Evolutionary conservation across 2,797 vertebrate genomes (phyloP).

Genomic region (Morelia viridis): DNA sequence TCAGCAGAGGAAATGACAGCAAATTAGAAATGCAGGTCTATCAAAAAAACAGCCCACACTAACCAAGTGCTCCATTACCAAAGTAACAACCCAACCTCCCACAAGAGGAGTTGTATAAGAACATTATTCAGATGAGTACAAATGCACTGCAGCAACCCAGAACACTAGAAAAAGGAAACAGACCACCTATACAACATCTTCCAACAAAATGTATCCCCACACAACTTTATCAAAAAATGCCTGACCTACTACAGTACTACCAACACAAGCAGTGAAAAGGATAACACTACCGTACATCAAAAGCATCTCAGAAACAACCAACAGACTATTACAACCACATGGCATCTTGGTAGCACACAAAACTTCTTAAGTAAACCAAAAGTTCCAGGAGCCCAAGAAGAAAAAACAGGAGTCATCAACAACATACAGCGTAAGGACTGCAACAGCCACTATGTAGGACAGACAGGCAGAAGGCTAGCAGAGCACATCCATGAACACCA

Average conservation of each 20-base stretch:
- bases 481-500: too few species aligned
- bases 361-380: not conserved
- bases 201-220: not conserved
- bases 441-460: too few species aligned
- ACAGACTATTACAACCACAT: not conserved
- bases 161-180: too few species aligned
- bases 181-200: not conserved
- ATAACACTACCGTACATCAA: not conserved
- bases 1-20: not conserved
- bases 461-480: too few species aligned
- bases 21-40: not conserved
- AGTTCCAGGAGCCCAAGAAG: fast-evolving
- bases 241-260: not conserved
- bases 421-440: not conserved
- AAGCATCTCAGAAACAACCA: not conserved
- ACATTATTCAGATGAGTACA: not conserved
- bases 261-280: not conserved
- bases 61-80: not conserved
- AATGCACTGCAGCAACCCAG: not conserved
- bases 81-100: not conserved
- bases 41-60: not conserved
- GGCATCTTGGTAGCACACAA: not conserved
- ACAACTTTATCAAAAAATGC: not conserved
- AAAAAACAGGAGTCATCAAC: not conserved
- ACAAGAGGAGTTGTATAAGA: not conserved